These are phyloP conservation scores for Helarctos malayanus DNA, from an alignment of 2,797 vertebrate species.

Conservation along the genomic window DNA sequence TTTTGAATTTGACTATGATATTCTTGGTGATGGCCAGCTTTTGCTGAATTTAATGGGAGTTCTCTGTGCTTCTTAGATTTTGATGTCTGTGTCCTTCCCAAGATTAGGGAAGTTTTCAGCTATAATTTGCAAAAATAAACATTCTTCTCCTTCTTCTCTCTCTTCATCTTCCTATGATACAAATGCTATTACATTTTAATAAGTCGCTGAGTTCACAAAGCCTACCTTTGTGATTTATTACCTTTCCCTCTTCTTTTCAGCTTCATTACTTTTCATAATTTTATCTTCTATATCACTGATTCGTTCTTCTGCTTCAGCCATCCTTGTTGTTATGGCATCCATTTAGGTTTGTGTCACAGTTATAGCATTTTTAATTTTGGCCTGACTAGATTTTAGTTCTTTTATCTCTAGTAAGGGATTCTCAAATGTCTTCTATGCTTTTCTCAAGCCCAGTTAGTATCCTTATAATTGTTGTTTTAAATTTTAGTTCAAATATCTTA, in stretches of 20 bases:
- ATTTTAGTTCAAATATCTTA: not conserved
- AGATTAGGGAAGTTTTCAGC: not conserved
- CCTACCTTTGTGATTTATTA: not conserved
- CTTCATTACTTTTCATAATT: not conserved
- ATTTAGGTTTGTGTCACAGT: not conserved
- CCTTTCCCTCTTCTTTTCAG: not conserved
- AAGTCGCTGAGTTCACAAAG: not conserved
- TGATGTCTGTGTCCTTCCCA: not conserved
- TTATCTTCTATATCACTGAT: not conserved
- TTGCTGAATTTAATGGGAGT: not conserved
- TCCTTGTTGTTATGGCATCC: not conserved
- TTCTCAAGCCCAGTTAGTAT: not conserved
- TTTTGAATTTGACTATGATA: not conserved
- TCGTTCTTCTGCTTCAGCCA: not conserved
- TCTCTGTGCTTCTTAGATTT: not conserved
- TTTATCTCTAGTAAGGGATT: not conserved
- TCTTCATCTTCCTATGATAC: not conserved
- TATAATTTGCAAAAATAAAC: not conserved
- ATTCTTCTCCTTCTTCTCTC: not conserved
- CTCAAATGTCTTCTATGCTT: not conserved
- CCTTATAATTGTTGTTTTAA: not conserved
- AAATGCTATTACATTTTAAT: not conserved
- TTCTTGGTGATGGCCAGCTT: not conserved
- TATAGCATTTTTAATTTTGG: not conserved
- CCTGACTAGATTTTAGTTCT: not conserved